Evolutionary conservation across 1,140 invertebrate genomes (phyloP).

Genomic region (Calycopis cecrops): DNA sequence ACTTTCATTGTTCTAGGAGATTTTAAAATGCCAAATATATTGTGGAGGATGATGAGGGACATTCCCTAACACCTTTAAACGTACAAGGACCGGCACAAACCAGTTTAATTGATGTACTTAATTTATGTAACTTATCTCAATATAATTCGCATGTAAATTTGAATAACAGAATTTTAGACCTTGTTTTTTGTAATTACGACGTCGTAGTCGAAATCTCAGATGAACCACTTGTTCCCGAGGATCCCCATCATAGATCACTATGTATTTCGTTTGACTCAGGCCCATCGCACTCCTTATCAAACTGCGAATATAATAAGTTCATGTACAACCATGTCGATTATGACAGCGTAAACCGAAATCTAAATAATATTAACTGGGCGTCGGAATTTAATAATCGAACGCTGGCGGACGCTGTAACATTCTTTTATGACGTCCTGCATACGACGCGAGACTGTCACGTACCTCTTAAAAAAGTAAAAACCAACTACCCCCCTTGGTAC

Average conservation of each 20-base stretch:
- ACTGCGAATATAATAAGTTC: neutral
- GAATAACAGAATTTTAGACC: neutral
- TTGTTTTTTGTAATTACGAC: neutral
- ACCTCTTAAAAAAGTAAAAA: neutral
- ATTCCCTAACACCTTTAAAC: neutral
- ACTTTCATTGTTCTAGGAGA: neutral
- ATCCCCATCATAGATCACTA: neutral
- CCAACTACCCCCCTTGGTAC: neutral
- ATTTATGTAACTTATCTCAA: neutral
- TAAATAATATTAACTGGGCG: neutral
- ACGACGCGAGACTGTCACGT: neutral
- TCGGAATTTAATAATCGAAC: neutral
- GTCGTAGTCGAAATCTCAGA: neutral
- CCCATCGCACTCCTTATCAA: neutral
- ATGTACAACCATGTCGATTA: neutral
- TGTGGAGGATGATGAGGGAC: neutral
- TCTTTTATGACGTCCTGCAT: neutral
- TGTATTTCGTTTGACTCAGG: neutral
- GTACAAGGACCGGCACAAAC: neutral
- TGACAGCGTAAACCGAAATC: neutral
- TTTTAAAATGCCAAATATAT: neutral
- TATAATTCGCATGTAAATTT: neutral
- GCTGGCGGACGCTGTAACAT: neutral
- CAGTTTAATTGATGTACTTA: neutral
- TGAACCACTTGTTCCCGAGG: neutral